These are phyloP conservation scores for Phymatocera aterrima DNA, from an alignment of 2,888 invertebrate genomes.

Conservation along the genomic window DNA sequence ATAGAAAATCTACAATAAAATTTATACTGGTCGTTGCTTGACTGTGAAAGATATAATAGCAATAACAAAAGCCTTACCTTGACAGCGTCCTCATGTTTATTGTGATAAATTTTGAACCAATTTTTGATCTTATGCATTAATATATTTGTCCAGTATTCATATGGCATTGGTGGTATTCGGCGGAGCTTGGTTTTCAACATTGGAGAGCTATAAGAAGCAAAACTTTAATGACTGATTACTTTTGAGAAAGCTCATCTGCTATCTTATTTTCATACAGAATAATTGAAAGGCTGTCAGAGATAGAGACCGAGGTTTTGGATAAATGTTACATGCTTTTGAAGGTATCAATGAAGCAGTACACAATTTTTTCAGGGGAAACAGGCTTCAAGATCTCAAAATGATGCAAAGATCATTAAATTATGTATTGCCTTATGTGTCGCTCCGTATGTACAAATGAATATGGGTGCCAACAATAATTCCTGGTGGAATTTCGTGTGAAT, in stretches of 20 bases:
- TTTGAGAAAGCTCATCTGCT: not conserved
- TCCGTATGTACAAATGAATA: no score
- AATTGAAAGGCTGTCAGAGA: not conserved
- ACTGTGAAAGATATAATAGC: not conserved
- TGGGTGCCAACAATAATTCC: no score
- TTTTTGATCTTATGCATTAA: conserved; percentile 73
- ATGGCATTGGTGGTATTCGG: conserved; percentile 77
- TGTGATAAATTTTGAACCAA: conserved; percentile 77
- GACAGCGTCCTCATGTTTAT: conserved; percentile 68
- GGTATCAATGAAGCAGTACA: no score
- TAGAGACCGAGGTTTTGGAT: not conserved
- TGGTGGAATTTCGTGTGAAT: not conserved
- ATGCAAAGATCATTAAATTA: no score
- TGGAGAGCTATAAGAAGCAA: conserved; percentile 66
- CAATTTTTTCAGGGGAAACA: no score
- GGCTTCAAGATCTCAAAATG: no score
- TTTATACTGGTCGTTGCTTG: not conserved
- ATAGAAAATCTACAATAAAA: not conserved
- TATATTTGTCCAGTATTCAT: conserved; percentile 77
- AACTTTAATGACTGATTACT: not conserved
- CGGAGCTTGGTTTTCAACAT: conserved; percentile 71
- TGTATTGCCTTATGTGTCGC: no score
- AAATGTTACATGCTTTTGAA: not conserved
- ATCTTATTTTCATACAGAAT: not conserved
- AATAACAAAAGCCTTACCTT: conserved; percentile 69